These are phyloP conservation scores for Tetropium fuscum DNA, from an alignment of 2,888 invertebrate genomes.

Conservation along the genomic window DNA sequence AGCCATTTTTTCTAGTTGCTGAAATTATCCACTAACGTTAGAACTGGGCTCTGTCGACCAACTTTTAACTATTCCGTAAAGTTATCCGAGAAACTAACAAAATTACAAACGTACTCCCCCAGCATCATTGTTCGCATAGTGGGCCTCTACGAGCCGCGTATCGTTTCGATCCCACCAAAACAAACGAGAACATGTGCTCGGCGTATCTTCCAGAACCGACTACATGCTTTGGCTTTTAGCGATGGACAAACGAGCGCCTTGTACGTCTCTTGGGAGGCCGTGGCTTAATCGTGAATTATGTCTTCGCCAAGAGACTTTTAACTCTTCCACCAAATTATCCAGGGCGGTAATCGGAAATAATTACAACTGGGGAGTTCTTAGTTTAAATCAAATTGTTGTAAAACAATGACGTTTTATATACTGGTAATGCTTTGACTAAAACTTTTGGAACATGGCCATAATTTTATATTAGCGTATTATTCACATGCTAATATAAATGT, in stretches of 20 bases:
- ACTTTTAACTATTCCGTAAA: no score
- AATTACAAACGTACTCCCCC: neutral
- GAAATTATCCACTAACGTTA: no score
- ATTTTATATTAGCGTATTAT: no score
- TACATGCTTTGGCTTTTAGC: conserved; percentile 61
- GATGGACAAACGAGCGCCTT: conserved; percentile 56
- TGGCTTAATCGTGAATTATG: conserved; percentile 58
- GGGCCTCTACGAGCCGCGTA: conserved; percentile 6
- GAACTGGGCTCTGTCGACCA: no score
- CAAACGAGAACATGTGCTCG: conserved; percentile 26
- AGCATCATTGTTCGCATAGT: conserved; percentile 9
- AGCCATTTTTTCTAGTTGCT: no score
- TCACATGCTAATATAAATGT: no score
- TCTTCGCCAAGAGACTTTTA: conserved; percentile 49
- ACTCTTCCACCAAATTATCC: conserved; percentile 37
- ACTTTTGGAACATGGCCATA: no score
- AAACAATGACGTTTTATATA: no score
- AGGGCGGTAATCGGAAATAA: neutral
- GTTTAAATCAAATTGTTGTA: no score
- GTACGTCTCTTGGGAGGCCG: conserved; percentile 52
- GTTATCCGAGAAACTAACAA: conserved; percentile 10
- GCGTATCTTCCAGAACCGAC: conserved; percentile 39
- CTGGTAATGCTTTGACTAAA: no score
- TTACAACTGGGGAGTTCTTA: neutral
- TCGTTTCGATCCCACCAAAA: conserved; percentile 16